phyloP scores from a whole-genome alignment of 1,140 invertebrate genomes.

The Hestina assimilis region DNA sequence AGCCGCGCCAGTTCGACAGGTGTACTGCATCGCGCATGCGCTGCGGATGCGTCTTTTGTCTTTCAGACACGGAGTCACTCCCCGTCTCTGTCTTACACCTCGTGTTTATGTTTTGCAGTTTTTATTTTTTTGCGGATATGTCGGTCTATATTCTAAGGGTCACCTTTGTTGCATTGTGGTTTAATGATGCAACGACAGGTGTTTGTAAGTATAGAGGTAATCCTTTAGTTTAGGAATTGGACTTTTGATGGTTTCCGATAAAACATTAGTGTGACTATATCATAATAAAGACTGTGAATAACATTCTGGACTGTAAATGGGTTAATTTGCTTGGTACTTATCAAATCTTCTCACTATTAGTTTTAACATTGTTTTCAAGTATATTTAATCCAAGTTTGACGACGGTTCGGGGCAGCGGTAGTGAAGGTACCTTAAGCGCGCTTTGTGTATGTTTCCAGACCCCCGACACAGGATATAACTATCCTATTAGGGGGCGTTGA shows the following conservation, averaged over 20 bases:
- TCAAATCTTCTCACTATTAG: too few species aligned
- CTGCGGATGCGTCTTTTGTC: conserved; percentile 4
- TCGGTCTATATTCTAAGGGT: conserved; percentile 3
- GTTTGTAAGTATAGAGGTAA: not conserved
- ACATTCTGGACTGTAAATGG: too few species aligned
- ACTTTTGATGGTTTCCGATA: not conserved
- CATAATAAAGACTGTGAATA: too few species aligned
- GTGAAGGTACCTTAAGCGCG: too few species aligned
- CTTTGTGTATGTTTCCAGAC: too few species aligned
- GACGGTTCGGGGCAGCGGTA: too few species aligned
- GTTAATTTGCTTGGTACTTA: too few species aligned
- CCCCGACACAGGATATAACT: too few species aligned
- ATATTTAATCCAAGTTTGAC: too few species aligned
- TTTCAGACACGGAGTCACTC: not conserved
- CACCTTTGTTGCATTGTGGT: not conserved
- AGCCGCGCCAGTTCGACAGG: conserved; percentile 36
- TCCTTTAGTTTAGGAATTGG: not conserved
- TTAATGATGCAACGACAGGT: conserved; percentile 2
- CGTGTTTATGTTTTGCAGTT: not conserved
- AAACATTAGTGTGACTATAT: too few species aligned
- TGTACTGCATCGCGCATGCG: conserved; percentile 24
- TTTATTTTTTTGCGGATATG: not conserved
- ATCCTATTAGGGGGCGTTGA: too few species aligned
- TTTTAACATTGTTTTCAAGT: too few species aligned
- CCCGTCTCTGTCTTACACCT: not conserved